These are phyloP conservation scores for Illadopsis cleaveri DNA, from an alignment of 2,113 vertebrate species.

Conservation along the genomic window DNA sequence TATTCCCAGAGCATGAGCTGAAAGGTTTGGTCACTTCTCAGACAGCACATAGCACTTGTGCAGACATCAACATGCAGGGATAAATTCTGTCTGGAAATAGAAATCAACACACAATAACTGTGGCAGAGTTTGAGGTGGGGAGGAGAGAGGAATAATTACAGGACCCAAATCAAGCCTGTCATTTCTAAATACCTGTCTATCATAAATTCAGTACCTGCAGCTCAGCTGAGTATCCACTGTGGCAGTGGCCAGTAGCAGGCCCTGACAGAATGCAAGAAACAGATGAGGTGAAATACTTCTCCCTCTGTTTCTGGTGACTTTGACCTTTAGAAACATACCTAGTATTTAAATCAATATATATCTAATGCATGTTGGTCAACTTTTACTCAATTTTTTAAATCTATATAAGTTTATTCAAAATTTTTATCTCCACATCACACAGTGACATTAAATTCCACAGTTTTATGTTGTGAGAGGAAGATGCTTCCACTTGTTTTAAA, in stretches of 20 bases:
- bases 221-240: not conserved
- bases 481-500: not conserved
- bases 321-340: not conserved
- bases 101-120: not conserved
- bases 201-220: not conserved
- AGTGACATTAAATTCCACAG: not conserved
- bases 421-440: not conserved
- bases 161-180: not conserved
- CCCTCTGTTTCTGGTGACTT: not conserved
- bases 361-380: not conserved
- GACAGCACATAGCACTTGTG: not conserved
- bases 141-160: not conserved
- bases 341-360: not conserved
- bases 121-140: not conserved
- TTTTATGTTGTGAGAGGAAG: not conserved
- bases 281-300: not conserved
- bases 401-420: not conserved
- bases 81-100: not conserved
- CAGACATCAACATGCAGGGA: too few relatives aligned
- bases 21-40: not conserved
- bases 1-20: not conserved
- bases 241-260: not conserved
- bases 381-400: accelerated
- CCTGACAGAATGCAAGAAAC: not conserved
- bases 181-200: not conserved